phyloP scores from a whole-genome alignment of 2,113 vertebrate species.

The Enhydra lutris region DNA sequence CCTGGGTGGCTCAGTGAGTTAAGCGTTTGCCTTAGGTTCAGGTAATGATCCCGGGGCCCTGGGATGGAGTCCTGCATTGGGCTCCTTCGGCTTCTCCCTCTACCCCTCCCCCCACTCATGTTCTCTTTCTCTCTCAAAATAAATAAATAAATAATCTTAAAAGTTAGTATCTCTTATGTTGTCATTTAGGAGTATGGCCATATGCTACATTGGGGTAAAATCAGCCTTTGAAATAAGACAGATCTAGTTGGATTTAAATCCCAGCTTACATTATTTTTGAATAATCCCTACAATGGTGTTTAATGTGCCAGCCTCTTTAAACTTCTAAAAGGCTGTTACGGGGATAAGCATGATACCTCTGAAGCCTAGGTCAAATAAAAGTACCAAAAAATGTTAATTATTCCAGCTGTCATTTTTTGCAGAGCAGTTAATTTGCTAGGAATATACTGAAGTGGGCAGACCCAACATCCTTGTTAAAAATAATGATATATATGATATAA shows the following conservation, averaged over 20 bases:
- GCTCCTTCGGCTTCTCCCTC: not conserved
- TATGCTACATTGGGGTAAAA: not conserved
- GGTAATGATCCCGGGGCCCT: not conserved
- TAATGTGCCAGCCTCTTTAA: not conserved
- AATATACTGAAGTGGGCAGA: not conserved
- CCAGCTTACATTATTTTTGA: not conserved
- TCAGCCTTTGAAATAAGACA: not conserved
- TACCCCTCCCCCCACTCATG: not conserved
- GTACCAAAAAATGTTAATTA: not conserved
- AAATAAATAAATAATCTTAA: not conserved
- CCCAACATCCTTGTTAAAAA: not conserved
- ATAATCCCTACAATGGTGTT: not conserved
- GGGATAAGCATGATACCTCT: not conserved
- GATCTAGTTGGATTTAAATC: not conserved
- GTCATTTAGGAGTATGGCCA: not conserved
- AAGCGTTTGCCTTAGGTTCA: not conserved
- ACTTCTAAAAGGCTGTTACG: not conserved
- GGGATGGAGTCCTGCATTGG: not conserved
- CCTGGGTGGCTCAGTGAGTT: not conserved
- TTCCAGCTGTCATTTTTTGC: not conserved
- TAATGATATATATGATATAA: not conserved
- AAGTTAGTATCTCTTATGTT: not conserved
- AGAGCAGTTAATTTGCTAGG: not conserved
- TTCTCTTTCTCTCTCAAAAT: not conserved
- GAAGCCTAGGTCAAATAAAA: not conserved